Base-by-base conservation (phyloP, 2,113 vertebrate genomes). In the Anoura caudifer region DNA sequence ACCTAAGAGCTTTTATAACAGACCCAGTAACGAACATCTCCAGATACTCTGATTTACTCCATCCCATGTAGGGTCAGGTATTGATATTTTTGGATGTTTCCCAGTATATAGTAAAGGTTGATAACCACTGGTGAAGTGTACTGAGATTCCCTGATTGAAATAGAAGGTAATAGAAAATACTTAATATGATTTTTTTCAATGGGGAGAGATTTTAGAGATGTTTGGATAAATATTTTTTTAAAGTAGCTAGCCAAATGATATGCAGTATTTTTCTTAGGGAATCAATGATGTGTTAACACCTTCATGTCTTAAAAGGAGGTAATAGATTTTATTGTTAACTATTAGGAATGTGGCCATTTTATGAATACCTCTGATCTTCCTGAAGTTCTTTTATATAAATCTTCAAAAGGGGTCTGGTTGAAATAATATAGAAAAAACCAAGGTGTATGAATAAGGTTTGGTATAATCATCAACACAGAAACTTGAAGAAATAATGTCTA, bases 321-420 rank as follows among this genome's bases (percentile, higher is more conserved):
- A 59, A 83, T n/a, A 20, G 61, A 50, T 47, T 20, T 59, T 45
- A 76, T 31, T 93, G 45, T 33, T 59, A 16, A 20, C 19, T 92
- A 15, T 94, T 89, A 70, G n/a, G 47, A 91, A 28, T 81, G 11
- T 94, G 47, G 16, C 45, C 22, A 65, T 95, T 94, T 96, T 73
- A 56, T 76, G 56, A 61, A 5, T 75, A 91, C 6, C 14, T 81
- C 26, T n/a, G 38, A 73, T 16, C 47, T 95, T 90, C 24, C 52
- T 95, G 31, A 80, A 43, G 36, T 19, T 79, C 15, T 95, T 69
- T 59, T 45, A 89, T 87, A 45, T 92, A 94, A 70, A 81, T 89
- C 33, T 81, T 95, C 11, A 82, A 47, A 70, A 88, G 28, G 28
- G 26, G 14, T 89, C 76, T 86, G n/a, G 31, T 67, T 93, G 70